phyloP scores from a whole-genome alignment of 1,140 invertebrate species.

The Platyscapa corneri region DNA sequence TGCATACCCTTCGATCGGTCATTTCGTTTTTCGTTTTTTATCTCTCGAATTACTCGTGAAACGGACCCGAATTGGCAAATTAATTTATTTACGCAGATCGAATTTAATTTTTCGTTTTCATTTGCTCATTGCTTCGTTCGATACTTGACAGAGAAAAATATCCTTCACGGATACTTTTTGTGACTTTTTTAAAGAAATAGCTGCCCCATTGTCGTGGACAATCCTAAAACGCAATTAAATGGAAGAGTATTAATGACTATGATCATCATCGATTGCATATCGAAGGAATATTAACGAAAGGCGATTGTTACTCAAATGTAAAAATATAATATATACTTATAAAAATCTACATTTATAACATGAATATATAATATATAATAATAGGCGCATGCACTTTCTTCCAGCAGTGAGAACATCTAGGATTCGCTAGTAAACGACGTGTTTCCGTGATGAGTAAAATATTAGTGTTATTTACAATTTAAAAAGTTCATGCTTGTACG shows the following conservation, averaged over 20 bases:
- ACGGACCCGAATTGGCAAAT: conserved; percentile 34
- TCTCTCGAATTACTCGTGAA: conserved; percentile 8
- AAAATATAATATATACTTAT: neutral
- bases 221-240: conserved; percentile 74
- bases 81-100: conserved; percentile 9
- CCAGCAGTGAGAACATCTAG: conserved; percentile 34
- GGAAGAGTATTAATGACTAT: conserved; percentile 60
- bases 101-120: conserved; percentile 39
- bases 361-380: conserved; percentile 25
- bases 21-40: neutral
- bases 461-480: conserved; percentile 47
- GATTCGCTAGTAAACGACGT: conserved; percentile 19
- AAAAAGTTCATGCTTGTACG: conserved; percentile 54
- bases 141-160: conserved; percentile 63
- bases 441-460: conserved; percentile 20
- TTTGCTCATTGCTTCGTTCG: conserved; percentile 55
- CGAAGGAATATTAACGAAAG: conserved; percentile 42
- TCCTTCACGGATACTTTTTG: conserved; percentile 60
- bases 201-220: conserved; percentile 74
- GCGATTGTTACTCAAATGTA: conserved; percentile 41
- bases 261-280: conserved; percentile 47
- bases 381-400: conserved; percentile 48
- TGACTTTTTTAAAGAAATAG: conserved; percentile 72
- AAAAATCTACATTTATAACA: conserved; percentile 21
- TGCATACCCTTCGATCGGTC: neutral